phyloP scores from a whole-genome alignment of 1,140 invertebrate species.

The Homalodisca vitripennis region DNA sequence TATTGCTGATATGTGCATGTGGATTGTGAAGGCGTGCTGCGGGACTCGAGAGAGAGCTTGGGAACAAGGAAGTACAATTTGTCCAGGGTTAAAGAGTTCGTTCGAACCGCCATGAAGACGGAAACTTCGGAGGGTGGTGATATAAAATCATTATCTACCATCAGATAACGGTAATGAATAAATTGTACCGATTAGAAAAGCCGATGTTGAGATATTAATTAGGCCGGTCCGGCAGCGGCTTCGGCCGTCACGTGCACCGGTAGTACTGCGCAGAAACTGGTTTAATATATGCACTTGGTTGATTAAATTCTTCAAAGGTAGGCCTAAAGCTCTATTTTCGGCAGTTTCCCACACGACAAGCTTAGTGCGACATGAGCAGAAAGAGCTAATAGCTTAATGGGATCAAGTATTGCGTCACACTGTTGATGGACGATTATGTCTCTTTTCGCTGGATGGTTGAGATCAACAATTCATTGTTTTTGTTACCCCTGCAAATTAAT shows the following conservation, averaged over 20 bases:
- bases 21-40: too few relatives aligned
- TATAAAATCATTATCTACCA: neutral
- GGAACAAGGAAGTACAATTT: too few relatives aligned
- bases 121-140: conserved; percentile 1
- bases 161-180: conserved; percentile 19
- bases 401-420: neutral
- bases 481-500: too few relatives aligned
- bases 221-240: too few relatives aligned
- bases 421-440: neutral
- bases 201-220: too few relatives aligned
- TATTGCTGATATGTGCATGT: too few relatives aligned
- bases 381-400: too few relatives aligned
- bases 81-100: too few relatives aligned
- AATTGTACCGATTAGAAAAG: conserved; percentile 15
- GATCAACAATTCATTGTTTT: too few relatives aligned
- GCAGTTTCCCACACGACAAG: neutral
- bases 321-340: conserved; percentile 9
- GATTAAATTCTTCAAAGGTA: conserved; percentile 13
- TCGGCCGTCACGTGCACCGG: neutral
- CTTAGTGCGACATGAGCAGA: neutral
- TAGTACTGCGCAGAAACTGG: neutral
- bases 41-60: too few relatives aligned
- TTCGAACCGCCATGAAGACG: too few relatives aligned
- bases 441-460: neutral
- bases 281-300: conserved; percentile 18